phyloP scores from a whole-genome alignment of 2,113 vertebrate species.

The Hassar affinis region DNA sequence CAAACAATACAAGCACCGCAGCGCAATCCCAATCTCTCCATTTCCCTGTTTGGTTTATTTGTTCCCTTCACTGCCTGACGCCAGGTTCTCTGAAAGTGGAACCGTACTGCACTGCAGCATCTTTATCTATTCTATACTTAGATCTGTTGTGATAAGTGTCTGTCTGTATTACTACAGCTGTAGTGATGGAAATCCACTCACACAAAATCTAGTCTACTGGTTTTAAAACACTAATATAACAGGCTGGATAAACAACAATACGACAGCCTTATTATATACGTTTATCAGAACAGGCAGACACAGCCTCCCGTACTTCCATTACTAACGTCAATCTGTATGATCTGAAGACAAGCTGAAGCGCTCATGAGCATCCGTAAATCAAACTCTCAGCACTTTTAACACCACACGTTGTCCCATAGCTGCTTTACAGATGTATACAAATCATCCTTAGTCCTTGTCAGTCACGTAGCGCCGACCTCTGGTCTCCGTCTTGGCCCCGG shows the following conservation, averaged over 20 bases:
- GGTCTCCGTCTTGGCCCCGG: slow-evolving; percentile 32
- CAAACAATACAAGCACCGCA: background rate
- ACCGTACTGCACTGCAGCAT: slow-evolving; percentile 1
- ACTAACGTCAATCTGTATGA: no score
- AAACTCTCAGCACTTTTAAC: no score
- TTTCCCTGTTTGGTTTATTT: background rate
- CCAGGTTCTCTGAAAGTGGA: slow-evolving; percentile 23
- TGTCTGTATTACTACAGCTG: background rate
- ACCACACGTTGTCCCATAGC: no score
- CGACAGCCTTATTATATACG: background rate
- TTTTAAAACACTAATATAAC: slow-evolving; percentile 6
- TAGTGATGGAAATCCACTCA: slow-evolving; percentile 25
- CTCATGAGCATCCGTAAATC: background rate
- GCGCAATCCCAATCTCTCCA: background rate
- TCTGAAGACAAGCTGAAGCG: background rate
- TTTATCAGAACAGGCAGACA: slow-evolving; percentile 7
- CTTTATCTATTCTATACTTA: slow-evolving; percentile 21
- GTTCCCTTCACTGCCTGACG: slow-evolving; percentile 26
- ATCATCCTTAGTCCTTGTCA: slow-evolving; percentile 1
- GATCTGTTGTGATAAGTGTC: no score
- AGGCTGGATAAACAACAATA: background rate
- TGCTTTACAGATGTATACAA: no score
- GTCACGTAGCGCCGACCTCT: slow-evolving; percentile 27
- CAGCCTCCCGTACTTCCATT: background rate
- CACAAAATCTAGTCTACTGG: slow-evolving; percentile 35